Evolutionary conservation across 30 jellyfish, hydroid and myxozoan species (phyloP), one percentile per base, ranked within the genome.

Genomic region (Haliclystus octoradiatus): DNA sequence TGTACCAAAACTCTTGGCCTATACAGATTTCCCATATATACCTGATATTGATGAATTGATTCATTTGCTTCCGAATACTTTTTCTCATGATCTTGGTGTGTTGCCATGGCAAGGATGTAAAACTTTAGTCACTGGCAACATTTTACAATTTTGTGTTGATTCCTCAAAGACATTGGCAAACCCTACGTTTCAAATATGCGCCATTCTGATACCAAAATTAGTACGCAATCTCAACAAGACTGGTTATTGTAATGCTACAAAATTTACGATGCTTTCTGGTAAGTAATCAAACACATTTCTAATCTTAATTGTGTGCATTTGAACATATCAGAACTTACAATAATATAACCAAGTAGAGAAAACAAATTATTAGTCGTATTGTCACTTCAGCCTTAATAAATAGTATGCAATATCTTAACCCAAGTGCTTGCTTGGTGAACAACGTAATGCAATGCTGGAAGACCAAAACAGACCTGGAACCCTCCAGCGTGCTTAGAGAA

Each of bases 121-220:
- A 46, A 72, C 65, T 29, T 52, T 3, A 15, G 57, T 83, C 50
- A 92, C 95, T 2, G 32, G 31, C 4, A 63, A 76, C 25, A 61
- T 69, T 2, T 72, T 83, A 49, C 69, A 66, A 26, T 63, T 83
- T 24, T 83, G 92, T 49, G 47, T 57, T 3, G 65, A 26, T 4
- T 75, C 86, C 53, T n/a, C 51, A 67, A 29, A 62, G 15, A 46
- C 32, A 23, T 51, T 80, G n/a, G 23, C 72, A 34, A 62, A 80
- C 23, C 32, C 82, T 2, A 52, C 85, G 19, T 83, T 83, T 71
- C 92, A 83, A 49, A 76, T 83, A 27, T 83, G 91, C 63, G 81
- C 84, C n/a, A 85, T 75, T 23, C 52, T 83, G 82, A 50, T 83
- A n/a, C 95, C 95, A 22, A 83, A 76, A 52, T 72, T 83, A 26